These are phyloP conservation scores for Chloroclystis v-ata DNA, from an alignment of 2,888 invertebrate genomes.

Conservation along the genomic window DNA sequence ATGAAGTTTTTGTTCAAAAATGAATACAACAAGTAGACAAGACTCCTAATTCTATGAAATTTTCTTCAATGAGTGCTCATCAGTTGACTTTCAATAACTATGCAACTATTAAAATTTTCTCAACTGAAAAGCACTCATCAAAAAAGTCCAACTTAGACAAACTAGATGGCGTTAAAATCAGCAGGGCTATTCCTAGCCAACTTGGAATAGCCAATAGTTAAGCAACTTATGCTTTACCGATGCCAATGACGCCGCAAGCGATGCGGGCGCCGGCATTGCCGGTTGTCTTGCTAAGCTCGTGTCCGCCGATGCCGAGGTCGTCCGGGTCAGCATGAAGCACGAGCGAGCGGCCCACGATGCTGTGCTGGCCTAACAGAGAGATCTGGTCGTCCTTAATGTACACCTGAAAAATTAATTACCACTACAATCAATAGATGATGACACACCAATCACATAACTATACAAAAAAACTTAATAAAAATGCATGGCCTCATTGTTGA, in stretches of 20 bases:
- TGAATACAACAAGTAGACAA: slow-evolving; percentile 30
- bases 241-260: slow-evolving; percentile 93
- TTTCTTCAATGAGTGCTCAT: too few relatives aligned
- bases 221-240: slow-evolving; percentile 49
- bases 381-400: slow-evolving; percentile 61
- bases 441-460: too few relatives aligned
- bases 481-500: too few relatives aligned
- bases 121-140: too few relatives aligned
- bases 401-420: slow-evolving; percentile 31
- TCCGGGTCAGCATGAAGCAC: slow-evolving; percentile 96
- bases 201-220: too few relatives aligned
- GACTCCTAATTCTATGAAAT: slow-evolving; percentile 25
- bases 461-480: too few relatives aligned
- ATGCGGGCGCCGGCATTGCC: slow-evolving; percentile 96
- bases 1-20: slow-evolving; percentile 34
- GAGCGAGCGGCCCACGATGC: slow-evolving; percentile 89
- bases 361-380: slow-evolving; percentile 80
- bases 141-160: too few relatives aligned
- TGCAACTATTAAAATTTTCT: too few relatives aligned
- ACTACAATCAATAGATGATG: too few relatives aligned
- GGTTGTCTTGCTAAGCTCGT: slow-evolving; percentile 94
- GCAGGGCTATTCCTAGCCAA: too few relatives aligned
- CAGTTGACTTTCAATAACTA: too few relatives aligned
- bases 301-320: slow-evolving; percentile 95
- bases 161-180: too few relatives aligned